Base-by-base conservation (phyloP, 2,113 vertebrate genomes). In the Tupaia tana region DNA sequence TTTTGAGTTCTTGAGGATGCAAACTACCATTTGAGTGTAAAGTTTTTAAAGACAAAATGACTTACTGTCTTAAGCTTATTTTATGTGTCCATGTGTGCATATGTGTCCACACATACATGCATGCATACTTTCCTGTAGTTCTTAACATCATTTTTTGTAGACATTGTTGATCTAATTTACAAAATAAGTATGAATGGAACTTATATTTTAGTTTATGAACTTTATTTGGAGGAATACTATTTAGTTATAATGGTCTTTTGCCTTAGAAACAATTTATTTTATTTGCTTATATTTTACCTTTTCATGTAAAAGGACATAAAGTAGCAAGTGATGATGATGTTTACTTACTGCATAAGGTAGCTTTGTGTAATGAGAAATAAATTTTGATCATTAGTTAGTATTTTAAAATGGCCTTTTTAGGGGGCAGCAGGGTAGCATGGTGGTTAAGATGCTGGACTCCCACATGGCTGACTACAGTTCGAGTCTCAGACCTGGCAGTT, bases 331-430 rank as follows among this genome's bases (percentile, higher is more conserved):
- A 11, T 24, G 14, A 3, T 61, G 27, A 9, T 82, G 11, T 43
- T 43, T 34, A 14, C 27, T 88, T 78, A 43, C 19, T 29, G 31
- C 4, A 7, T 16, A 82, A 67, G 31, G 24, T 67, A 54, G 8
- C 14, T 73, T 12, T 77, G 10, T 92, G 82, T 75, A 86, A 59
- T 81, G 67, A 84, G 43, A 34, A 79, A 10, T 78, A n/a, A 74
- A 88, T 86, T 77, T 66, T 56, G 58, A 64, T 86, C 3, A 95
- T 85, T 96, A 52, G 25, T 74, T 73, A 16, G 9, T 75, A 73
- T 58, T 94, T 82, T 73, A 43, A 91, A 81, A 43, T 90, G 12
- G 13, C 9, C 8, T 63, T 29, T 75, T 80, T 88, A 43, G 43
- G 6, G 43, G 43, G 43, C 6, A 6, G 43, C 43, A 43, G 43